Evolutionary conservation across 2,797 vertebrate species (phyloP).

Genomic region (Mus spretus): DNA sequence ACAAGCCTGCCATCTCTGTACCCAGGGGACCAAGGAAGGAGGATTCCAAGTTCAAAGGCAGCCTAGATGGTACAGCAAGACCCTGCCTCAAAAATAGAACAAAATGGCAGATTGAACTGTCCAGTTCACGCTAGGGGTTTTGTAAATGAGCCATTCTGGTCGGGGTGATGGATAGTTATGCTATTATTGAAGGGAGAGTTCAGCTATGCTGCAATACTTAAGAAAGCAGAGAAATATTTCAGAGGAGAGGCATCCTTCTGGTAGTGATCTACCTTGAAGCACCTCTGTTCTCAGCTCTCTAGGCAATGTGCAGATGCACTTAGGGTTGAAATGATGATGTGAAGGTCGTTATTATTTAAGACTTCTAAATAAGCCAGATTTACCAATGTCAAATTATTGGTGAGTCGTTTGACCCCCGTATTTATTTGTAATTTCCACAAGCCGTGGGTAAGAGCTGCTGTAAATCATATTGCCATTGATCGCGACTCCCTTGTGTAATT

Average conservation of each 20-base stretch:
- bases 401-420: slow-evolving; percentile 86
- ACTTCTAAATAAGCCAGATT: slow-evolving; percentile 84
- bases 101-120: slow-evolving; percentile 13
- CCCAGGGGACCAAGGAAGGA: background rate
- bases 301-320: background rate
- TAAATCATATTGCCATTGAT: slow-evolving; percentile 88
- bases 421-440: slow-evolving; percentile 88
- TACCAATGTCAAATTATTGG: slow-evolving; percentile 86
- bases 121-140: background rate
- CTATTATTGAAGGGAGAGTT: slow-evolving; percentile 38
- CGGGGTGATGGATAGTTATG: slow-evolving; percentile 1
- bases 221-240: slow-evolving; percentile 26
- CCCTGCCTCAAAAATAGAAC: background rate
- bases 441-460: slow-evolving; percentile 83
- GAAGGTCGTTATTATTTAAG: slow-evolving; percentile 81
- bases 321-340: slow-evolving; percentile 67
- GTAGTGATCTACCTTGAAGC: slow-evolving; percentile 8
- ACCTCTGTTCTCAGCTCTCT: slow-evolving; percentile 78
- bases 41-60: background rate
- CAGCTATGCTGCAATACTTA: slow-evolving; percentile 62
- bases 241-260: slow-evolving; percentile 14
- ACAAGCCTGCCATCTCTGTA: too few relatives aligned
- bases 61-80: background rate
- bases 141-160: background rate
- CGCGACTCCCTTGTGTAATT: slow-evolving; percentile 72